Evolutionary conservation across 2,888 invertebrate species (phyloP).

Genomic region (Macroteleia sp.): DNA sequence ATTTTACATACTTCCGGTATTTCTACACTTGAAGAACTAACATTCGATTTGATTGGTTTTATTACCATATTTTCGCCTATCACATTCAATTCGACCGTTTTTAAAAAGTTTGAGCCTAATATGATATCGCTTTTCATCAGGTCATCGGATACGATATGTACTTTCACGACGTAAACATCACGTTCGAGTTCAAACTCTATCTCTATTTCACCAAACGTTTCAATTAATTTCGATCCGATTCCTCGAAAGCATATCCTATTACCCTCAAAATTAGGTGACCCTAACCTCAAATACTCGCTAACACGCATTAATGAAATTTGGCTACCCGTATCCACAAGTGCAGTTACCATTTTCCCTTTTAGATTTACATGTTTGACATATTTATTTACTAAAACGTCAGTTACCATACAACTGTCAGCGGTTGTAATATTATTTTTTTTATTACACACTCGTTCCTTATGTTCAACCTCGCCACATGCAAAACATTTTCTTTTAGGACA

Average conservation of each 20-base stretch:
- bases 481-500: not conserved
- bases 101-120: no score
- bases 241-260: not conserved
- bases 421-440: not conserved
- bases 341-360: slow-evolving; percentile 6
- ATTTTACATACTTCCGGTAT: no score
- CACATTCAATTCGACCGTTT: no score
- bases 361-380: not conserved
- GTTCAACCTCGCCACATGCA: not conserved
- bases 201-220: not conserved
- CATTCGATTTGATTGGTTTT: no score
- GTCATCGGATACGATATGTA: not conserved
- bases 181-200: not conserved
- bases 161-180: not conserved
- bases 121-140: not conserved
- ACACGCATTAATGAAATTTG: not conserved
- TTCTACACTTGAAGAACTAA: no score
- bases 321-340: slow-evolving; percentile 14
- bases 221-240: not conserved
- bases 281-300: not conserved
- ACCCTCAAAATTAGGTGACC: not conserved
- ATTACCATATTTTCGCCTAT: no score
- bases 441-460: not conserved
- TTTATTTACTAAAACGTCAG: not conserved
- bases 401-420: not conserved